Evolutionary conservation across 2,888 invertebrate genomes (phyloP).

Genomic region (Hesperia comma): DNA sequence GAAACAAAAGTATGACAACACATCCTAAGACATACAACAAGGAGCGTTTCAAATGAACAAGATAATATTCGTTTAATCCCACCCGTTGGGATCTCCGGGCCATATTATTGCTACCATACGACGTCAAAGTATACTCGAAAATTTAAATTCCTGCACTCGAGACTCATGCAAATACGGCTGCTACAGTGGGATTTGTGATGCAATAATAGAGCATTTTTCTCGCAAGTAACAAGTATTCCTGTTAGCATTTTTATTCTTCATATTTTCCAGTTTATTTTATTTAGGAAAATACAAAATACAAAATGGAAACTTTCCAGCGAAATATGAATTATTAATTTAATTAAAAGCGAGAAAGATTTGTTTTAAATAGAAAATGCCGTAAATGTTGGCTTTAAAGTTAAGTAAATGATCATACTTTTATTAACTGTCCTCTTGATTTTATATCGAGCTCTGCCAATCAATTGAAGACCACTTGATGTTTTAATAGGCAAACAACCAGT

Average conservation of each 20-base stretch:
- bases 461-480: too few relatives aligned
- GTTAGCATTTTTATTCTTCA: conserved; percentile 31
- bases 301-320: background rate
- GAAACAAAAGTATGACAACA: too few relatives aligned
- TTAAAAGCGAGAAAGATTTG: background rate
- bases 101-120: conserved; percentile 29
- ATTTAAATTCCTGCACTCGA: conserved; percentile 30
- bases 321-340: background rate
- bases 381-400: background rate
- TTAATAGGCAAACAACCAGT: too few relatives aligned
- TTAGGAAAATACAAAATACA: conserved; percentile 14
- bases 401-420: background rate
- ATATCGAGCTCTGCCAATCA: too few relatives aligned
- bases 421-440: background rate
- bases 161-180: conserved; percentile 35
- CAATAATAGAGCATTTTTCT: conserved; percentile 36
- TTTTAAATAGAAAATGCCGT: background rate
- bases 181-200: conserved; percentile 31
- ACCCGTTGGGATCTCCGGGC: conserved; percentile 2
- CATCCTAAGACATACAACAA: background rate
- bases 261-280: conserved; percentile 15
- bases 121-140: conserved; percentile 25
- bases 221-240: conserved; percentile 27
- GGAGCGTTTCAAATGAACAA: background rate
- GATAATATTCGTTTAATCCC: conserved; percentile 16